These are phyloP conservation scores for Danio tinwini DNA, from an alignment of 2,797 vertebrate species.

Conservation along the genomic window DNA sequence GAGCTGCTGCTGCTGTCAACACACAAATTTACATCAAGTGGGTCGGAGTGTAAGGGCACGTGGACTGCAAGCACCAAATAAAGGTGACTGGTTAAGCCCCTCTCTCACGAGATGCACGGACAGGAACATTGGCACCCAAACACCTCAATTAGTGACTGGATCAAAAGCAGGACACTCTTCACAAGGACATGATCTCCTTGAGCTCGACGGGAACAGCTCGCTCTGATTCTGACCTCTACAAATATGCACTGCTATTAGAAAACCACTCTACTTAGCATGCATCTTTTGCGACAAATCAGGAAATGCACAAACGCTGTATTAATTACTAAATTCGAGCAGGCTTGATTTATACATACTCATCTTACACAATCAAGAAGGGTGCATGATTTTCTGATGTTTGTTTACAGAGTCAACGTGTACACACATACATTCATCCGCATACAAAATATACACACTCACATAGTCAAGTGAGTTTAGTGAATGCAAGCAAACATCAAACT, in stretches of 20 bases:
- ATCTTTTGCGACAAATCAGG: neutral
- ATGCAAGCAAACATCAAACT: neutral
- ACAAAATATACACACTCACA: neutral
- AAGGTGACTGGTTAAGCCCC: constrained; percentile 27
- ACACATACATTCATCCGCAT: neutral
- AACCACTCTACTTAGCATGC: neutral
- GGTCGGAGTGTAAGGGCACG: constrained; percentile 55
- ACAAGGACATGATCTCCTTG: constrained; percentile 29
- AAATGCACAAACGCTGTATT: neutral
- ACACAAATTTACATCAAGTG: constrained; percentile 55
- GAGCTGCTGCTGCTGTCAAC: constrained; percentile 94
- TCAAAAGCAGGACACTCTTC: constrained; percentile 33
- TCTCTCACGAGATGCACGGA: neutral
- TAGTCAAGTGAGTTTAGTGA: neutral
- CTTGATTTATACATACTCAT: constrained; percentile 13
- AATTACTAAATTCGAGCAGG: neutral
- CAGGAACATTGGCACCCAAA: constrained; percentile 33
- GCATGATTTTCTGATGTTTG: neutral
- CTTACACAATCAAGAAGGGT: neutral
- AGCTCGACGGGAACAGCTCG: constrained; percentile 16
- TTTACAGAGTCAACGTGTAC: constrained; percentile 13
- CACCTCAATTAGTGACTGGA: constrained; percentile 47
- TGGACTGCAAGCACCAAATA: constrained; percentile 13
- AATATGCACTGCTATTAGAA: constrained; percentile 4
- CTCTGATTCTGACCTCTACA: neutral